These are phyloP conservation scores for Tuta absoluta DNA, from an alignment of 2,888 invertebrate species.

Conservation along the genomic window DNA sequence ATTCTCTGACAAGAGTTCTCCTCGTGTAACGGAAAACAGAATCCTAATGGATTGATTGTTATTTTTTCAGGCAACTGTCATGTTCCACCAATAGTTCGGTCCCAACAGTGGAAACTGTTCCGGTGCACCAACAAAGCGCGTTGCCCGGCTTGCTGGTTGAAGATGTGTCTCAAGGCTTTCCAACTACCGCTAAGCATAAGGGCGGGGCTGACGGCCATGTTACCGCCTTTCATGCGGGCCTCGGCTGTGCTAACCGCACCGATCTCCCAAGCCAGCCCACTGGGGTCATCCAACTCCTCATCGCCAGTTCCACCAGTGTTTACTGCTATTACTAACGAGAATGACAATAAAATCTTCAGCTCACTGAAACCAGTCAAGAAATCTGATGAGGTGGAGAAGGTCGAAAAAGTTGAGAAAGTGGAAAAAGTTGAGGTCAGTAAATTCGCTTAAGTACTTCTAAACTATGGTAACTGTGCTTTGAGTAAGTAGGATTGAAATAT, in stretches of 20 bases:
- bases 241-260: constrained; percentile 53
- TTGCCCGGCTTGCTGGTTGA: constrained; percentile 94
- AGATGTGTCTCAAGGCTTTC: constrained; percentile 90
- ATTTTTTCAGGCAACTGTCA: constrained; percentile 82
- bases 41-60: too few species aligned
- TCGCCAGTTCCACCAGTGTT: constrained; percentile 56
- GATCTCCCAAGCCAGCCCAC: constrained; percentile 59
- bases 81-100: constrained; percentile 86
- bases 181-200: constrained; percentile 87
- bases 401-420: constrained; percentile 46
- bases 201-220: constrained; percentile 84
- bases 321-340: constrained; percentile 53
- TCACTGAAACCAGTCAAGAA: constrained; percentile 62
- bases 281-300: constrained; percentile 52
- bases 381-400: constrained; percentile 55
- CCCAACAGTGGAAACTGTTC: constrained; percentile 85
- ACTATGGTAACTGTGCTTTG: not conserved
- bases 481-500: constrained; percentile 3
- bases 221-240: constrained; percentile 84
- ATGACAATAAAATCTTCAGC: constrained; percentile 59
- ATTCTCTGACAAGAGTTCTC: too few species aligned
- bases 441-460: not conserved
- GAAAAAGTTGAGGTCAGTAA: constrained; percentile 51
- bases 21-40: too few species aligned
- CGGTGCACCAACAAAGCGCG: constrained; percentile 86